These are phyloP conservation scores for Coelopa frigida DNA, from an alignment of 1,140 invertebrate genomes.

Conservation along the genomic window DNA sequence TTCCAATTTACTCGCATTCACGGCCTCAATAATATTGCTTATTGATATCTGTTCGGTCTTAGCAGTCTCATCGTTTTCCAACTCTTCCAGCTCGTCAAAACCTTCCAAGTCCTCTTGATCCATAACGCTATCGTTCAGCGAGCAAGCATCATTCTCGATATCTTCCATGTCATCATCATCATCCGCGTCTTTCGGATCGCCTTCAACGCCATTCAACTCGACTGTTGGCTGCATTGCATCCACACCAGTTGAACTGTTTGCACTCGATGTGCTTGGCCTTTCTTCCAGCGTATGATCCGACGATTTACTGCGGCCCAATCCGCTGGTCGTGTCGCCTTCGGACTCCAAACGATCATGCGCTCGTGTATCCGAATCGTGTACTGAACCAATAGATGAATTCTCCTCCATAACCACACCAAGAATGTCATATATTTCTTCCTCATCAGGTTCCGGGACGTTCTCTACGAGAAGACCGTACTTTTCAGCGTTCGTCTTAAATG, in stretches of 20 bases:
- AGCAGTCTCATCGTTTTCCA: no score
- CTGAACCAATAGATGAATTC: no score
- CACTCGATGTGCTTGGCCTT: background rate
- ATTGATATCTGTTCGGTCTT: no score
- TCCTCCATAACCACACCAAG: no score
- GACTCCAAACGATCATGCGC: conserved; percentile 3
- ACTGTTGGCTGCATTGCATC: background rate
- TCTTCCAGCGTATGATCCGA: conserved; percentile 6
- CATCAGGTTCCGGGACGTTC: background rate
- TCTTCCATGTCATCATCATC: background rate
- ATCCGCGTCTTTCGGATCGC: background rate
- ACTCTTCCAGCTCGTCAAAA: no score
- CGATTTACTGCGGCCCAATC: conserved; percentile 10
- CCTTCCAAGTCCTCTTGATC: no score
- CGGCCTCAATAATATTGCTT: no score
- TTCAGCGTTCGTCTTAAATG: no score
- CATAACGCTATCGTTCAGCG: background rate
- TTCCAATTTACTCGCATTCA: no score
- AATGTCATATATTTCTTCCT: no score
- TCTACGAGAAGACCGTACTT: no score
- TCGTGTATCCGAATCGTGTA: background rate
- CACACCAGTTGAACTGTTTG: background rate
- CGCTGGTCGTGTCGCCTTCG: conserved; percentile 10
- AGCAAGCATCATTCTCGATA: background rate
- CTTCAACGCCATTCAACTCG: background rate